A percentile compares a stretch with the other conserved stretches of the same genome.
These are phyloP conservation scores for Peribatodes rhomboidaria DNA, from an alignment of 2,888 invertebrate species.

Conservation along the genomic window DNA sequence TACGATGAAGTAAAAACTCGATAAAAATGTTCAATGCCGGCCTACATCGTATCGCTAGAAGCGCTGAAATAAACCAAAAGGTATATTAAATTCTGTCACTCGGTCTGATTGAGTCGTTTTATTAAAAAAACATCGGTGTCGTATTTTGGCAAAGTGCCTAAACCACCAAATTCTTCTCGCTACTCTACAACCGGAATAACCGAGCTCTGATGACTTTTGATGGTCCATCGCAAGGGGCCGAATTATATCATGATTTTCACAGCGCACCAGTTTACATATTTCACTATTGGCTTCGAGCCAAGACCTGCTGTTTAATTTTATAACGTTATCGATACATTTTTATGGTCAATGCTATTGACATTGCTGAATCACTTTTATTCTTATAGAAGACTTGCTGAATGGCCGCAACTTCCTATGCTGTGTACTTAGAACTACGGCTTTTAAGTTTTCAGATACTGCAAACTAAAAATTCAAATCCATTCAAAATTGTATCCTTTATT, in stretches of 20 bases:
- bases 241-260: slow-evolving; percentile 34
- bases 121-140: slow-evolving; percentile 62
- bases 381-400: slow-evolving; percentile 34
- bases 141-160: slow-evolving; percentile 70
- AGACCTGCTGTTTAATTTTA: slow-evolving; percentile 40
- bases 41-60: not conserved
- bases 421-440: too few species aligned
- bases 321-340: slow-evolving; percentile 43
- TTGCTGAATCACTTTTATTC: slow-evolving; percentile 53
- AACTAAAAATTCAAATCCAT: too few species aligned
- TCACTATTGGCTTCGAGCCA: slow-evolving; percentile 31
- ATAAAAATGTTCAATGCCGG: not conserved
- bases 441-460: too few species aligned
- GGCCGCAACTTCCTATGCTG: slow-evolving; percentile 40
- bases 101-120: slow-evolving; percentile 58
- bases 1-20: not conserved
- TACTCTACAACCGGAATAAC: slow-evolving; percentile 33
- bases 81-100: not conserved
- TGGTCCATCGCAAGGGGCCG: slow-evolving; percentile 43
- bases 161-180: slow-evolving; percentile 45
- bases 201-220: slow-evolving; percentile 46
- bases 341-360: slow-evolving; percentile 39
- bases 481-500: too few species aligned
- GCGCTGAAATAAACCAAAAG: not conserved
- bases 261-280: slow-evolving; percentile 25